Evolutionary conservation across 2,113 vertebrate species (phyloP), one percentile per base, ranked within the genome.

Genomic region (Rhagologus leucostigma): DNA sequence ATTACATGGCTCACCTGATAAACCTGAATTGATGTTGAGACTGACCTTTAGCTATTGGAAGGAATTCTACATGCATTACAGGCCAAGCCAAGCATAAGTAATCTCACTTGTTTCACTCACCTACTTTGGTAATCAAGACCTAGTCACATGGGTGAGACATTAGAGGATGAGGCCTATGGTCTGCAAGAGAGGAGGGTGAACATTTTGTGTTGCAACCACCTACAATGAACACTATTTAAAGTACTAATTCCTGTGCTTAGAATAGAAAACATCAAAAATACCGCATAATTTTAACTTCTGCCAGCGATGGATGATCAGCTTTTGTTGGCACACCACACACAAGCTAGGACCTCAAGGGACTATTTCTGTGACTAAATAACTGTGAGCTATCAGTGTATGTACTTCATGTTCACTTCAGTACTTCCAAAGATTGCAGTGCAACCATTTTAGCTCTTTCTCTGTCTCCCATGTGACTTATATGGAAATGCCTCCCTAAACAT

Each of bases 221-320:
- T 71, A 53, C 30, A 64, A 7, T 19, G 35, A 83, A 39, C 13
- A 29, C 69, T 87, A 96, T 88, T 96, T 94, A 84, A 90, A 86
- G 76, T 32, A 46, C 47, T 74, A 68, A 93, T 75, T 92, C 82
- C 71, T 75, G 44, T 53, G 53, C 93, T 95, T 84, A 90, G 59
- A 96, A 96, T 97, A 96, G 90, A 83, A 95, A 94, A 96, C 64
- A 30, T 71, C 35, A 55, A 74, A 91, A 95, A 93, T 89, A 79
- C 41, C 18, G 1, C 68, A 69, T 64, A 86, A 78, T 81, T 93
- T 93, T 92, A 90, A 68, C 60, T 90, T 55, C 82, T 80, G 83
- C 33, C 78, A 81, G 35, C 27, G 12, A 35, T 33, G 52, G 47
- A 63, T 63, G 59, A 33, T 42, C 85, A 70, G 95, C 65, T 94